phyloP scores from a whole-genome alignment of 2,113 vertebrate species.

The Tachuris rubrigastra region DNA sequence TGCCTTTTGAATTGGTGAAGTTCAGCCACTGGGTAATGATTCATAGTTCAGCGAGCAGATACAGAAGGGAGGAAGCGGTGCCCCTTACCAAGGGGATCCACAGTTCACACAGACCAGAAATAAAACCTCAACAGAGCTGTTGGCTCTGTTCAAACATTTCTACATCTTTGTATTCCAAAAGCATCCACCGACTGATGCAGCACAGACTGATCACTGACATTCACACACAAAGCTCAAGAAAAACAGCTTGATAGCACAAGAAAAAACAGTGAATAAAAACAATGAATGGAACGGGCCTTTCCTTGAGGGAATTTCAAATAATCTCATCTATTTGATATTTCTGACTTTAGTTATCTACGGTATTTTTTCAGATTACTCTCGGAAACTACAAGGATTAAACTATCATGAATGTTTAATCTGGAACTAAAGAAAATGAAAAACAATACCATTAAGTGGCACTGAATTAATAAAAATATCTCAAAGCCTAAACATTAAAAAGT shows the following conservation, averaged over 20 bases:
- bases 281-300: not conserved
- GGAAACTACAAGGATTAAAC: not conserved
- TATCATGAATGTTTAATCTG: not conserved
- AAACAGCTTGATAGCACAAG: not conserved
- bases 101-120: not conserved
- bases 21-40: not conserved
- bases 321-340: not conserved
- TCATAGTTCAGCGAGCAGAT: not conserved
- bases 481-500: not conserved
- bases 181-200: conserved; percentile 64
- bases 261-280: not conserved
- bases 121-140: conserved; percentile 44
- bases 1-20: not conserved
- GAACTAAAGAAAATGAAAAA: not conserved
- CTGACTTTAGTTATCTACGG: not conserved
- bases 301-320: not conserved
- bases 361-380: not conserved
- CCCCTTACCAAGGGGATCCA: not conserved
- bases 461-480: not conserved
- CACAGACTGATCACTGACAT: conserved; percentile 31
- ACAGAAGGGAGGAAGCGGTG: not conserved
- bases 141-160: conserved; percentile 53
- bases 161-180: conserved; percentile 68
- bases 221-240: conserved; percentile 13
- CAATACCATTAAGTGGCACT: not conserved